Evolutionary conservation across 2,797 vertebrate species (phyloP).

Genomic region (Betta splendens): DNA sequence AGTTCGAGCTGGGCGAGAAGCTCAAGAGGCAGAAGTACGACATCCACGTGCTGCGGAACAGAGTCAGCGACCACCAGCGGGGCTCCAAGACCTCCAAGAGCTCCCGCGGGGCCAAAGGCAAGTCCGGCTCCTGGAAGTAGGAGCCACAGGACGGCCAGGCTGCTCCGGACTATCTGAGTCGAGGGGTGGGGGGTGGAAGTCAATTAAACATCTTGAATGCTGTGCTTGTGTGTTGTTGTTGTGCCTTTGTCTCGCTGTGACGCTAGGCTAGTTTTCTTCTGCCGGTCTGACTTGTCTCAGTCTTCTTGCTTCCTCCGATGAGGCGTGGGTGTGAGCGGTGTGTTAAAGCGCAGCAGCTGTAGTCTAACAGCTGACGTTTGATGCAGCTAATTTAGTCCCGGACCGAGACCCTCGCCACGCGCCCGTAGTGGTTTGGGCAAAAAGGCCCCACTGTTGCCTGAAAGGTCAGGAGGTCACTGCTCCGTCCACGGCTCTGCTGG

Average conservation of each 20-base stretch:
- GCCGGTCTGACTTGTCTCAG: no score
- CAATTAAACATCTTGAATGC: no score
- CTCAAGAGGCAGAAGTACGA: conserved; percentile 85
- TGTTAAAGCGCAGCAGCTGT: conserved; percentile 53
- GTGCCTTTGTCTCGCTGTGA: no score
- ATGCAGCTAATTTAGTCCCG: conserved; percentile 52
- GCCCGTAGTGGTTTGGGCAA: not conserved
- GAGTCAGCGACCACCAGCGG: conserved; percentile 83
- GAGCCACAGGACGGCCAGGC: not conserved
- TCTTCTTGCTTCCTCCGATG: no score
- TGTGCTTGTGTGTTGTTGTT: no score
- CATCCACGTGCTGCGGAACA: conserved; percentile 80
- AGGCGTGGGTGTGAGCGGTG: not conserved
- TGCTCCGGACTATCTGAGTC: conserved; percentile 44
- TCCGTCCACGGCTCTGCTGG: no score
- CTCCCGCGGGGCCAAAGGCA: conserved; percentile 70
- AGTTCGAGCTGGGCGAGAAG: conserved; percentile 82
- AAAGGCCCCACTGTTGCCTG: not conserved
- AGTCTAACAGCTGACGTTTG: conserved; percentile 52
- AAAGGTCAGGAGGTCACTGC: not conserved
- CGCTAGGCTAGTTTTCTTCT: no score
- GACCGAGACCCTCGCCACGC: no score
- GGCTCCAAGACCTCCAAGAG: conserved; percentile 78
- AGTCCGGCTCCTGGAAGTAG: conserved; percentile 81
- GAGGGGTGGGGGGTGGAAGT: no score